Conservation (phyloP, 1,140 invertebrate species). For the Ylistrum balloti region DNA sequence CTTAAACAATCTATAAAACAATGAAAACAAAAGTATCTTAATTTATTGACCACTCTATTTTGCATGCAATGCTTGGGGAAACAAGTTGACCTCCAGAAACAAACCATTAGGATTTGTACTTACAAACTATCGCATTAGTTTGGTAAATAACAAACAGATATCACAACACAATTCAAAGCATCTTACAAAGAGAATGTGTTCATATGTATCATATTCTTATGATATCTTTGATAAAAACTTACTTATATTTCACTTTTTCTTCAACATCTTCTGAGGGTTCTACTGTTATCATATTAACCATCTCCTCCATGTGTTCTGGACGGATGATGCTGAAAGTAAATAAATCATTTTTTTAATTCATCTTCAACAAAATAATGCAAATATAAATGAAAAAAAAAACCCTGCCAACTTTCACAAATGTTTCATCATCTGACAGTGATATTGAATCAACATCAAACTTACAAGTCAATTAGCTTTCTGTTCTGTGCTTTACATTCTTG, state of each 20-base stretch:
- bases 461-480: constrained; percentile 95
- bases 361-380: neutral
- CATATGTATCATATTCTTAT: neutral
- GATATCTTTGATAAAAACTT: constrained; percentile 82
- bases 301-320: constrained; percentile 91
- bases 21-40: too few species aligned
- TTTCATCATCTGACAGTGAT: neutral
- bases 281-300: constrained; percentile 92
- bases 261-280: constrained; percentile 91
- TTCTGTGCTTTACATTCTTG: constrained; percentile 97
- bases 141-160: neutral
- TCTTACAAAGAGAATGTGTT: neutral
- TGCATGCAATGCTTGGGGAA: too few species aligned
- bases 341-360: constrained; percentile 44
- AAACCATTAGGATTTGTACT: too few species aligned
- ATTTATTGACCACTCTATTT: too few species aligned
- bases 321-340: constrained; percentile 82
- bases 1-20: too few species aligned
- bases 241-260: constrained; percentile 92
- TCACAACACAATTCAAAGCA: neutral
- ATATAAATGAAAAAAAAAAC: constrained; percentile 10
- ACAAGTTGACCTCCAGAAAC: too few species aligned
- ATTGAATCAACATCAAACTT: constrained; percentile 84
- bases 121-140: too few species aligned
- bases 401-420: too few species aligned